Evolutionary conservation across 2,888 invertebrate genomes (phyloP), one percentile per base, ranked within the genome.

Genomic region (Cactoblastis cactorum): DNA sequence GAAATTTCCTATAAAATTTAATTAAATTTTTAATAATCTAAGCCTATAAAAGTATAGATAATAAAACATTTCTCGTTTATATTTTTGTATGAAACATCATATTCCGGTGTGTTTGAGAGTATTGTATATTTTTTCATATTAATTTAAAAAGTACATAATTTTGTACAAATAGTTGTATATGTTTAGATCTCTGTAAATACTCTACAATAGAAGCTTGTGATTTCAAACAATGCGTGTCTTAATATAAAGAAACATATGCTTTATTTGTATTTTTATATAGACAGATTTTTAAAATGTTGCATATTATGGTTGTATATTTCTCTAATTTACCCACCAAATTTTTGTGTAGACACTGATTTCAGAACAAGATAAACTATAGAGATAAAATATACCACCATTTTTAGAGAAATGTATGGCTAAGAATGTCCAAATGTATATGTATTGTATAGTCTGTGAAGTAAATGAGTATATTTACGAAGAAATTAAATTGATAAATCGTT

Each of bases 41-140:
- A n/a, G n/a, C n/a, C n/a, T n/a, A n/a, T n/a, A n/a, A n/a, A n/a
- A n/a, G 24, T 24, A 24, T 24, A 24, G 24, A 24, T 8, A 24
- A 24, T n/a, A n/a, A n/a, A n/a, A n/a, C n/a, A n/a, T n/a, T n/a
- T n/a, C n/a, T n/a, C 79, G 74, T 78, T 79, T 74, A 74, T 78
- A 78, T 77, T 80, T 80, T 74, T 63, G 63, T 71, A 70, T 61
- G 47, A 41, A 15, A 35, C 18, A 11, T 12, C 8, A 9, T 11
- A 22, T 19, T 4, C n/a, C 8, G 1, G 17, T 3, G 22, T 19
- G 34, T 19, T 19, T 9, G 8, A 18, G 22, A 14, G 9, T 32
- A 46, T 18, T 35, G 52, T 49, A 57, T 55, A 54, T 57, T 57
- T 62, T 65, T 66, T 67, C 66, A 48, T 55, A 58, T 54, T 35